phyloP scores from a whole-genome alignment of 2,113 vertebrate species.

The Esox niger region DNA sequence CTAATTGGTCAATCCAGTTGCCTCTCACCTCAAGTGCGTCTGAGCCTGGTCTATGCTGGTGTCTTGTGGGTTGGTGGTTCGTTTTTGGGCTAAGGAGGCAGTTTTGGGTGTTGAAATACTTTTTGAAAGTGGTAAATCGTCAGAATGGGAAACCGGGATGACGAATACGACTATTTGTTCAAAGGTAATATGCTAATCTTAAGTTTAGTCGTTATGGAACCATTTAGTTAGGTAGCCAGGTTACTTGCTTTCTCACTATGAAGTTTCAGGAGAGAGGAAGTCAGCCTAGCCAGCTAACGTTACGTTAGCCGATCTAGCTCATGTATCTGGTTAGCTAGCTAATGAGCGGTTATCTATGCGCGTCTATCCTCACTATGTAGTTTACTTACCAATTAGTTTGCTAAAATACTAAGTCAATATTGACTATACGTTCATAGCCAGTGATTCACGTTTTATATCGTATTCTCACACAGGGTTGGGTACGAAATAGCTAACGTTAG shows the following conservation, averaged over 20 bases:
- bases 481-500: constrained; percentile 5
- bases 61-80: constrained; percentile 23
- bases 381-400: too few species aligned
- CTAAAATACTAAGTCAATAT: too few species aligned
- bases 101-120: constrained; percentile 31
- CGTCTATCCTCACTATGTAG: too few species aligned
- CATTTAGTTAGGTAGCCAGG: too few species aligned
- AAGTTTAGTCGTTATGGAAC: not conserved
- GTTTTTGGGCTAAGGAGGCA: not conserved
- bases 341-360: too few species aligned
- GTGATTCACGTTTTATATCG: too few species aligned
- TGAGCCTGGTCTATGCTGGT: constrained; percentile 46
- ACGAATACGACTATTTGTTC: constrained; percentile 79
- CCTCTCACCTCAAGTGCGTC: constrained; percentile 40
- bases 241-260: not conserved
- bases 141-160: constrained; percentile 74
- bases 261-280: constrained; percentile 47
- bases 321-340: too few species aligned
- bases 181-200: constrained; percentile 61
- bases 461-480: too few species aligned
- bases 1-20: constrained; percentile 45
- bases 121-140: constrained; percentile 25
- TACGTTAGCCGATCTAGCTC: constrained; percentile 50
- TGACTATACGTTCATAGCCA: too few species aligned
- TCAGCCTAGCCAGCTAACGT: constrained; percentile 25